Evolutionary conservation across 2,797 vertebrate genomes (phyloP).

Genomic region (Cirrhinus molitorella): DNA sequence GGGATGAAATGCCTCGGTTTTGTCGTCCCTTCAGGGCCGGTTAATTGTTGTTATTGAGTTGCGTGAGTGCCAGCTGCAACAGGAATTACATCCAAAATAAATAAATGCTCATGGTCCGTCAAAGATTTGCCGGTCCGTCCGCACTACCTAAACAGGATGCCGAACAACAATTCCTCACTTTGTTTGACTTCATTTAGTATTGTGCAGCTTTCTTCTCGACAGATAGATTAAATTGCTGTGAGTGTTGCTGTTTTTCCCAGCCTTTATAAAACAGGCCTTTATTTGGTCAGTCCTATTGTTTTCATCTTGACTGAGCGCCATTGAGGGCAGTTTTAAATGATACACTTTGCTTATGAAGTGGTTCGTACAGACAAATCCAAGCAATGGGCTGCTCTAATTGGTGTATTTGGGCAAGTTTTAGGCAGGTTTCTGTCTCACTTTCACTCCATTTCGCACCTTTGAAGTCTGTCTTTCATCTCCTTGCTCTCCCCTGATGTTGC

Average conservation of each 20-base stretch:
- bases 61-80: conserved; percentile 67
- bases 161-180: conserved; percentile 79
- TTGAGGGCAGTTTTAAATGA: conserved; percentile 69
- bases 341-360: conserved; percentile 63
- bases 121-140: conserved; percentile 74
- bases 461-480: conserved; percentile 81
- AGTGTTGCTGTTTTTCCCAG: conserved; percentile 29
- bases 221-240: conserved; percentile 14
- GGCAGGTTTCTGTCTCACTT: conserved; percentile 79
- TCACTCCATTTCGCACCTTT: conserved; percentile 79
- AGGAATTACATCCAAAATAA: conserved; percentile 80
- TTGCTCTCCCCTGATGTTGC: conserved; percentile 78
- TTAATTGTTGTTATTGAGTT: conserved; percentile 68
- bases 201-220: conserved; percentile 36
- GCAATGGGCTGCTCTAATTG: conserved; percentile 77
- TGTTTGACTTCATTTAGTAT: conserved; percentile 63
- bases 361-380: conserved; percentile 65
- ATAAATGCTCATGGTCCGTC: conserved; percentile 76
- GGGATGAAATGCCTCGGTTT: conserved; percentile 65
- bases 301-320: conserved; percentile 3
- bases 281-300: conserved; percentile 2
- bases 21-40: conserved; percentile 70
- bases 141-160: conserved; percentile 79
- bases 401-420: conserved; percentile 76
- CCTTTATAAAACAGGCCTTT: conserved; percentile 3